A percentile compares a stretch with the other conserved stretches of the same genome.
Conservation (phyloP, 2,797 vertebrate species). For the Miichthys miiuy region DNA sequence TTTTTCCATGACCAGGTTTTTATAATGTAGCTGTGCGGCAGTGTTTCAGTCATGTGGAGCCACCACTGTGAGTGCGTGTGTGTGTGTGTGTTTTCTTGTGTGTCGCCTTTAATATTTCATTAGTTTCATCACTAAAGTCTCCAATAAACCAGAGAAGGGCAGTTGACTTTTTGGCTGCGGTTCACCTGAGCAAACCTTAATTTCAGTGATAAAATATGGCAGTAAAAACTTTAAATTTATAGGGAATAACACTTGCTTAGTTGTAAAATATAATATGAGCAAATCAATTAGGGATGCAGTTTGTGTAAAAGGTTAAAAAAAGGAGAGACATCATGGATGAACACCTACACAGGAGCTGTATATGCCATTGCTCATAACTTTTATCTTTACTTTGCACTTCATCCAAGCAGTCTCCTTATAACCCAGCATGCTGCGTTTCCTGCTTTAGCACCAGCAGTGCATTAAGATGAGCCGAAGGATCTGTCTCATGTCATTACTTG, state of each 20-base stretch:
- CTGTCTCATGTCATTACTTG: constrained; percentile 49
- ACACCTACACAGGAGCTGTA: neutral
- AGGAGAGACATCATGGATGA: neutral
- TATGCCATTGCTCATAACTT: neutral
- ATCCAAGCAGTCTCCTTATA: neutral
- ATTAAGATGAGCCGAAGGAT: constrained; percentile 33
- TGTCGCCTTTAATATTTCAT: constrained; percentile 32
- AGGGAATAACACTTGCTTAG: neutral
- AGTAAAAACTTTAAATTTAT: constrained; percentile 24
- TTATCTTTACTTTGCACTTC: constrained; percentile 4
- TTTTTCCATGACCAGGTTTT: neutral
- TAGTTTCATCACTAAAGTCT: constrained; percentile 9
- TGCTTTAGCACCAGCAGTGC: constrained; percentile 22
- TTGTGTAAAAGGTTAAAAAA: neutral
- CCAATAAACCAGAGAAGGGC: neutral
- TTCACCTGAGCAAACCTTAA: constrained; percentile 12
- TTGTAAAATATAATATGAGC: neutral
- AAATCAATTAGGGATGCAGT: neutral
- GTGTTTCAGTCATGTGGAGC: neutral
- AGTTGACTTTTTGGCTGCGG: constrained; percentile 3
- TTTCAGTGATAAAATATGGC: constrained; percentile 22
- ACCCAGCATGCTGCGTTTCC: constrained; percentile 25
- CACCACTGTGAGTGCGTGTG: neutral
- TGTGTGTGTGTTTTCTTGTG: neutral
- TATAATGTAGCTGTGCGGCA: neutral